Percentiles rank a stretch among this genome's conserved stretches.
Conservation (phyloP, 2,113 vertebrate genomes). For the Candoia aspera region DNA sequence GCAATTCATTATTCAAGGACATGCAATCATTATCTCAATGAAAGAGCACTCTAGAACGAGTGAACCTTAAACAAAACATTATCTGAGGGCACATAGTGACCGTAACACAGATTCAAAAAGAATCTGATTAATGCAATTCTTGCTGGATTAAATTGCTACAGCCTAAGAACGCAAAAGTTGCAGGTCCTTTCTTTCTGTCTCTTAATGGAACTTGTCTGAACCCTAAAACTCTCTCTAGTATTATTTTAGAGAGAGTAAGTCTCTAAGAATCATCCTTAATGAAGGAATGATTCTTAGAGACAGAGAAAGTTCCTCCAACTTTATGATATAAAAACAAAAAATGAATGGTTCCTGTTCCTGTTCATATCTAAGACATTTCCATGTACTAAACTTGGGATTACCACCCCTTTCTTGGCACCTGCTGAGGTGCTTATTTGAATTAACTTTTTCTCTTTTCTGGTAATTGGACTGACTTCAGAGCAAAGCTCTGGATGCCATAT, state of each 20-base stretch:
- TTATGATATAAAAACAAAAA: neutral
- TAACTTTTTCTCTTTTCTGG: too few species aligned
- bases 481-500: neutral
- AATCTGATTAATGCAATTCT: neutral
- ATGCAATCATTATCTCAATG: neutral
- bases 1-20: neutral
- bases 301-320: neutral
- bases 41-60: neutral
- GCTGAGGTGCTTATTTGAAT: too few species aligned
- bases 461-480: neutral
- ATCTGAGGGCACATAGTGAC: neutral
- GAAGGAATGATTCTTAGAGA: too few species aligned
- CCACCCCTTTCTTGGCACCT: neutral
- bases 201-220: neutral
- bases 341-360: neutral
- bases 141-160: neutral
- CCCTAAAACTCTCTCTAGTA: neutral
- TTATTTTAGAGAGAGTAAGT: neutral
- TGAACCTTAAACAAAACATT: constrained; percentile 6
- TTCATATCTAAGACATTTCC: neutral
- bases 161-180: neutral
- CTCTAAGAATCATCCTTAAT: neutral
- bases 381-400: neutral
- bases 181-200: neutral
- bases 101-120: neutral